Evolutionary conservation across 2,888 invertebrate species (phyloP).

Genomic region (Nephrotoma guestfalica): DNA sequence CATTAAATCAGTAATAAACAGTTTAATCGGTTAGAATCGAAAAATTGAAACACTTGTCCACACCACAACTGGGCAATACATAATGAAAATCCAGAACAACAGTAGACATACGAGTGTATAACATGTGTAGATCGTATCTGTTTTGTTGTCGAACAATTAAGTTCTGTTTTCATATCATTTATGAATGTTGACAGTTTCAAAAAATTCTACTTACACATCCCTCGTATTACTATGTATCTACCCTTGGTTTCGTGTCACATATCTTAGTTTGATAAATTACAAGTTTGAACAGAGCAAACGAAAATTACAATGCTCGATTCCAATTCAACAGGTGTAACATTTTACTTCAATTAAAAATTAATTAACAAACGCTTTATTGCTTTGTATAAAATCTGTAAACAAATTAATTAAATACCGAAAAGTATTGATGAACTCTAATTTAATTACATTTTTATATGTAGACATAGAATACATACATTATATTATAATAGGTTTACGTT

Average conservation of each 20-base stretch:
- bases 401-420: neutral
- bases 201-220: neutral
- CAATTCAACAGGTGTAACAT: neutral
- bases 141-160: neutral
- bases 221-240: neutral
- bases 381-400: neutral
- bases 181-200: neutral
- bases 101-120: neutral
- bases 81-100: neutral
- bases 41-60: too few species aligned
- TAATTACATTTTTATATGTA: neutral
- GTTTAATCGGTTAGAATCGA: too few species aligned
- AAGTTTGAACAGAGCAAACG: neutral
- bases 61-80: neutral
- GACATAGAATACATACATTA: too few species aligned
- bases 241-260: neutral
- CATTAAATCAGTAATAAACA: too few species aligned
- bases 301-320: neutral
- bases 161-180: neutral
- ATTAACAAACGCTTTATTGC: neutral
- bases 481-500: neutral
- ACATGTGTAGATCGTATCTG: neutral
- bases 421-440: neutral
- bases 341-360: neutral
- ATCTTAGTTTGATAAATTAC: neutral